These are phyloP conservation scores for Actinopyga echinites DNA, from an alignment of 53 echinoderm and acorn worm species.

Conservation along the genomic window DNA sequence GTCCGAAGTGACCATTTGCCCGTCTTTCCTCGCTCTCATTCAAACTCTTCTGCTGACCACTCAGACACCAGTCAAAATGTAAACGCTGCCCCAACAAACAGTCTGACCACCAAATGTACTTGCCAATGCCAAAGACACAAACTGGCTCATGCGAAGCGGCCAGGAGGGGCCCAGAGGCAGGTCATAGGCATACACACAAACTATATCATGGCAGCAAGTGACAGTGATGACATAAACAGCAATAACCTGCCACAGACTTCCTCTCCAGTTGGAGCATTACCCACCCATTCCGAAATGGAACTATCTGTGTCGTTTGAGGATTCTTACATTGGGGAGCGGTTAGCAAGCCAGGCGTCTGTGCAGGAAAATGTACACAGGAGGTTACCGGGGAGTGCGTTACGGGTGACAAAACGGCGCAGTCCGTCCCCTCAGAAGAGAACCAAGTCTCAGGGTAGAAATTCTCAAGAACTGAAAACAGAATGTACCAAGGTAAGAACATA, in stretches of 20 bases:
- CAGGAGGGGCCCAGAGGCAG: constrained; percentile 18
- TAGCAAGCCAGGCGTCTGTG: constrained; percentile 48
- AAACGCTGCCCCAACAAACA: constrained; percentile 2
- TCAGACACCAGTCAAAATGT: constrained; percentile 40
- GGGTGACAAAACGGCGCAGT: constrained; percentile 56
- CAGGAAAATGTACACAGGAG: constrained; percentile 66
- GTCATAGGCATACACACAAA: constrained; percentile 31
- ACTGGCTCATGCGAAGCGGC: constrained; percentile 12
- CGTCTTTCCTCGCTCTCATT: constrained; percentile 46
- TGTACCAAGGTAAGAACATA: constrained; percentile 53
- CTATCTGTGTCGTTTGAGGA: constrained; percentile 59
- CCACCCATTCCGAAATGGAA: constrained; percentile 69
- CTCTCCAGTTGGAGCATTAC: constrained; percentile 26
- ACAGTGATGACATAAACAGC: constrained; percentile 92
- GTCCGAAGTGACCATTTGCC: constrained; percentile 36
- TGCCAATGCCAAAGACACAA: constrained; percentile 32
- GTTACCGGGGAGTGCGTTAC: constrained; percentile 52
- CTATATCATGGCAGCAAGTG: constrained; percentile 50
- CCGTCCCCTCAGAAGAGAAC: constrained; percentile 78
- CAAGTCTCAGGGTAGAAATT: constrained; percentile 56
- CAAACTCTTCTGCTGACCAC: constrained; percentile 43
- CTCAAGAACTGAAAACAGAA: constrained; percentile 52
- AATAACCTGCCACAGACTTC: constrained; percentile 70
- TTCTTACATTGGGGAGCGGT: constrained; percentile 79
- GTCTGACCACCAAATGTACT: background rate